Conservation (phyloP, 2,888 invertebrate species). For the Synanthedon myopaeformis region DNA sequence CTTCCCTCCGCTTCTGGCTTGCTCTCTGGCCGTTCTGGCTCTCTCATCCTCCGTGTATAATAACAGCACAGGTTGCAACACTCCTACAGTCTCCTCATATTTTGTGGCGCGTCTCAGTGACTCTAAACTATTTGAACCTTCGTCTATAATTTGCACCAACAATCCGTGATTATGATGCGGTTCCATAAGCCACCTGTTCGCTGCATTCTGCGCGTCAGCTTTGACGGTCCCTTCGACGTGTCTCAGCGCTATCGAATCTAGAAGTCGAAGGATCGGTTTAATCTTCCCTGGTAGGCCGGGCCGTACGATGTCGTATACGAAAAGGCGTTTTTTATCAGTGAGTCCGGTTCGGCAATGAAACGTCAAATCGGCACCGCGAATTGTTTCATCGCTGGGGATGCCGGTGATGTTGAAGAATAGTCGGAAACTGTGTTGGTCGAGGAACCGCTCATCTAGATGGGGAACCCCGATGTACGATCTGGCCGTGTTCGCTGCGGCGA, state of each 20-base stretch:
- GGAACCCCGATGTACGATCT: slow-evolving; percentile 81
- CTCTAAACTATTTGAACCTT: slow-evolving; percentile 44
- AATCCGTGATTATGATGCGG: slow-evolving; percentile 86
- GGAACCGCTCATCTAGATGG: slow-evolving; percentile 78
- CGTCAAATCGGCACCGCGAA: slow-evolving; percentile 86
- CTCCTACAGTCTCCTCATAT: slow-evolving; percentile 72
- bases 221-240: slow-evolving; percentile 74
- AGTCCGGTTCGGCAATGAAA: slow-evolving; percentile 70
- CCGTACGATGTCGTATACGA: slow-evolving; percentile 81
- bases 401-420: slow-evolving; percentile 84
- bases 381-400: slow-evolving; percentile 79
- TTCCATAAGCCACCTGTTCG: slow-evolving; percentile 84
- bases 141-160: slow-evolving; percentile 76
- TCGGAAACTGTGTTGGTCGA: slow-evolving; percentile 79
- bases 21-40: slow-evolving; percentile 65
- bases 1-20: too few relatives aligned
- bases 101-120: slow-evolving; percentile 72
- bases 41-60: slow-evolving; percentile 89
- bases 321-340: slow-evolving; percentile 68
- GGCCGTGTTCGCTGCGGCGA: slow-evolving; percentile 86
- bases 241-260: slow-evolving; percentile 80
- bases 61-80: slow-evolving; percentile 82
- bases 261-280: slow-evolving; percentile 80
- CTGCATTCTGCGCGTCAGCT: slow-evolving; percentile 89
- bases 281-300: slow-evolving; percentile 73